A percentile compares a stretch with the other conserved stretches of the same genome.
phyloP scores from a whole-genome alignment of 2,888 invertebrate species.

The Campoletis raptor region DNA sequence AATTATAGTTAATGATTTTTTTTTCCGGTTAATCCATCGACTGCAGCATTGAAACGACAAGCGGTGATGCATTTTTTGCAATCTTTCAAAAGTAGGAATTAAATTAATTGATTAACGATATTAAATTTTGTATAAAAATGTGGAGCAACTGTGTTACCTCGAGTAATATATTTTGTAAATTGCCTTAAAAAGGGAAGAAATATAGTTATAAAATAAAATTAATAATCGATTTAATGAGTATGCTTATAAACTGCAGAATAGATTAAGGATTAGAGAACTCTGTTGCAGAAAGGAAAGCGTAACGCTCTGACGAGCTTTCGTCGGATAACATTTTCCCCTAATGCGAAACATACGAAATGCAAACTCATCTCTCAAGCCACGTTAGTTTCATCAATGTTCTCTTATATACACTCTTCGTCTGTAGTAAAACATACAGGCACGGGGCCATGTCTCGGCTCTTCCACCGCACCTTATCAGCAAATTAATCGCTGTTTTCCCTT shows the following conservation, averaged over 20 bases:
- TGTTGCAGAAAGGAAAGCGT: slow-evolving; percentile 1
- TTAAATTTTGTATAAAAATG: no score
- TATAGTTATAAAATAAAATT: background rate
- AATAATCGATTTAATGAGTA: background rate
- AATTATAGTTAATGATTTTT: background rate
- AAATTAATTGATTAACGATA: no score
- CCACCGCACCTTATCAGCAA: slow-evolving; percentile 61
- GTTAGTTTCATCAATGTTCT: slow-evolving; percentile 57
- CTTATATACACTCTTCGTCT: slow-evolving; percentile 12
- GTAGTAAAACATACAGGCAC: slow-evolving; percentile 18
- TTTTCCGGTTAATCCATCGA: no score
- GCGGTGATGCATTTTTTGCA: no score
- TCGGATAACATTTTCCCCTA: slow-evolving; percentile 32
- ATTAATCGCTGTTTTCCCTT: slow-evolving; percentile 68
- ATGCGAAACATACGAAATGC: slow-evolving; percentile 49
- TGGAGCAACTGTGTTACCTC: background rate
- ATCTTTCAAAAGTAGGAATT: no score
- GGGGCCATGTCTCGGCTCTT: slow-evolving; percentile 39
- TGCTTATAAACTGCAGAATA: background rate
- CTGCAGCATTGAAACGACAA: no score
- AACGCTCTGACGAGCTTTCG: slow-evolving; percentile 37
- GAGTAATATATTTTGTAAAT: background rate
- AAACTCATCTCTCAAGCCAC: slow-evolving; percentile 62
- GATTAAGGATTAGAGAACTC: slow-evolving; percentile 3
- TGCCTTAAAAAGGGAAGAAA: background rate